Evolutionary conservation across 2,797 vertebrate species (phyloP).

Genomic region (Phoeniculus purpureus): DNA sequence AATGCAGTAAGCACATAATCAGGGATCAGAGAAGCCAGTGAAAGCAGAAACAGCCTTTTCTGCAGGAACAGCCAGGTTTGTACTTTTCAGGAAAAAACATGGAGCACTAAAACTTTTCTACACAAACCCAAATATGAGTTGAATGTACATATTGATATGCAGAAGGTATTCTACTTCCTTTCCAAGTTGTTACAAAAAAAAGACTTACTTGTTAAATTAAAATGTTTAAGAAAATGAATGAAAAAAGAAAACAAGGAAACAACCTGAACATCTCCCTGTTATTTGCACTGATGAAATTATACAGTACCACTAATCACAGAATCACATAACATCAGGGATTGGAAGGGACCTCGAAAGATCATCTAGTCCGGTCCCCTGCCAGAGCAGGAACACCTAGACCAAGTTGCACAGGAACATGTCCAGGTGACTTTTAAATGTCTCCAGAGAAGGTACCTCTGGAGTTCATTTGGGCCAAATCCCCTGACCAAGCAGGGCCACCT

Average conservation of each 20-base stretch:
- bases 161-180: background rate
- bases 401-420: background rate
- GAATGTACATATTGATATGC: background rate
- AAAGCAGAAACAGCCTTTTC: background rate
- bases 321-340: no score
- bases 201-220: background rate
- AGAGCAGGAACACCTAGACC: background rate
- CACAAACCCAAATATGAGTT: background rate
- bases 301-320: no score
- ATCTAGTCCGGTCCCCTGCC: background rate
- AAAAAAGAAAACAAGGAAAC: background rate
- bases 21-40: background rate
- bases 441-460: background rate
- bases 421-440: no score
- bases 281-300: background rate
- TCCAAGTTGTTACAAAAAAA: background rate
- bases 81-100: background rate
- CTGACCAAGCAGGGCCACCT: background rate
- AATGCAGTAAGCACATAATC: background rate
- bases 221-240: background rate
- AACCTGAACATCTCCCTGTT: rapidly evolving
- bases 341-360: background rate
- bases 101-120: background rate
- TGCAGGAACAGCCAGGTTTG: background rate
- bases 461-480: rapidly evolving